These are phyloP conservation scores for Beaufortia kweichowensis DNA, from an alignment of 2,113 vertebrate species.

Conservation along the genomic window DNA sequence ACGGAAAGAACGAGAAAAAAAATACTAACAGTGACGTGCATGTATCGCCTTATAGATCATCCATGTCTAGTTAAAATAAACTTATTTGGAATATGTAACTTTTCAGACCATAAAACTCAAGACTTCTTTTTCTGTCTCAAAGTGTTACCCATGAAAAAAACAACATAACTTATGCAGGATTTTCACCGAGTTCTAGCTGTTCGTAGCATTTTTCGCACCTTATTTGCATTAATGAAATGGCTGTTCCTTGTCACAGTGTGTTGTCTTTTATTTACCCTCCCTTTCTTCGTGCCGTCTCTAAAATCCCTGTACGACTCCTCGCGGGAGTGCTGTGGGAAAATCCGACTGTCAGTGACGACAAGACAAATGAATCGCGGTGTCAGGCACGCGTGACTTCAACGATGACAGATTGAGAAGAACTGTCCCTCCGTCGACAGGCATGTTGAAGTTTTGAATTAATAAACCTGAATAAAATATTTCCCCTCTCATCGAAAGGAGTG, in stretches of 20 bases:
- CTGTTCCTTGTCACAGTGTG: slow-evolving; percentile 97
- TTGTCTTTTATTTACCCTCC: slow-evolving; percentile 73
- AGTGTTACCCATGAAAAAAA: slow-evolving; percentile 52
- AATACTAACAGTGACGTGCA: slow-evolving; percentile 20
- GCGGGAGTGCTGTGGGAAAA: slow-evolving; percentile 96
- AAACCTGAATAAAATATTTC: slow-evolving; percentile 98
- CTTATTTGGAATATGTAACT: not conserved
- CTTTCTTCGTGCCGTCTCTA: slow-evolving; percentile 82
- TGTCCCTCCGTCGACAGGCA: slow-evolving; percentile 95
- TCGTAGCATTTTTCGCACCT: slow-evolving; percentile 88
- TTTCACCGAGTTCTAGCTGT: slow-evolving; percentile 78
- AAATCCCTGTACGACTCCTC: slow-evolving; percentile 94
- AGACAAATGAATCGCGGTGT: slow-evolving; percentile 98
- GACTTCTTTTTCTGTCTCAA: slow-evolving; percentile 9
- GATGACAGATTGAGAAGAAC: slow-evolving; percentile 99
- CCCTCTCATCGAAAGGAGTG: slow-evolving; percentile 88
- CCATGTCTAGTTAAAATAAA: not conserved
- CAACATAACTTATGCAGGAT: slow-evolving; percentile 86
- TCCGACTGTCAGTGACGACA: slow-evolving; percentile 98
- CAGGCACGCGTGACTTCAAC: slow-evolving; percentile 91
- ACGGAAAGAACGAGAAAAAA: not conserved
- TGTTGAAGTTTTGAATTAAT: slow-evolving; percentile 99
- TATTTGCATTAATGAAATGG: slow-evolving; percentile 99
- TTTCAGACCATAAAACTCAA: not conserved
- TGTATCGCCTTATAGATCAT: slow-evolving; percentile 4